Base-by-base conservation (phyloP, 2,888 invertebrate species). In the Xanthorhoe spadicearia region DNA sequence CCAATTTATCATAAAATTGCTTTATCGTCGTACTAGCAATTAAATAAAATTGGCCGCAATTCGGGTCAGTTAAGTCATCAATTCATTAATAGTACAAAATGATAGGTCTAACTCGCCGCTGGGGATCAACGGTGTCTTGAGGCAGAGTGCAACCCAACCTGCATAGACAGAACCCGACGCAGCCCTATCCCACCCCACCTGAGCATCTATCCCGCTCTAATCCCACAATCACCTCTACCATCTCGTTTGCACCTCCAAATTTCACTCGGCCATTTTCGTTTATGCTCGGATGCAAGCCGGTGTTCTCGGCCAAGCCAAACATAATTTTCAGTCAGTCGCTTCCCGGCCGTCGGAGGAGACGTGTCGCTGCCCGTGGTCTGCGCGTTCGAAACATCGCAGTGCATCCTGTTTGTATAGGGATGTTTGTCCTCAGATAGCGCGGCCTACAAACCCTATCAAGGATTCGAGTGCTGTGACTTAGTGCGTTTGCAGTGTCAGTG, bases 281-380 rank as follows among this genome's bases (percentile, higher is more conserved):
- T 83, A 83, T 83, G 79, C 83, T 92, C 92, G 92, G 91, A 86
- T 90, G 92, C 92, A 92, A 90, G 91, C 89, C 94, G 88, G 94
- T 94, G 88, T 93, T 93, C 76, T 91, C 90, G 79, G 94, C 94
- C 81, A 94, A 89, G 94, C 94, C 81, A 94, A 89, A 89, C 93
- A 90, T 84, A 88, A 89, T 86, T 90, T 87, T 69, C 83, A 88
- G 86, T 78, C 93, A 92, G 92, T 92, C 91, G 87, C 83, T 89
- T 84, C 81, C 84, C 85, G 85, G 80, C 83, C 85, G 85, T 79
- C 80, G 83, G 75, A 83, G 89, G 86, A 87, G 85, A 80, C 78
- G 85, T 76, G 69, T 87, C 80, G 88, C 77, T 61, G 64, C 57
- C 83, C 84, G 82, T 74, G 81, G 79, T 69, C 75, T 70, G 80